A percentile compares a stretch with the other conserved stretches of the same genome.
These are phyloP conservation scores for Rhynchotus rufescens DNA, from an alignment of 2,797 vertebrate genomes.

Conservation along the genomic window DNA sequence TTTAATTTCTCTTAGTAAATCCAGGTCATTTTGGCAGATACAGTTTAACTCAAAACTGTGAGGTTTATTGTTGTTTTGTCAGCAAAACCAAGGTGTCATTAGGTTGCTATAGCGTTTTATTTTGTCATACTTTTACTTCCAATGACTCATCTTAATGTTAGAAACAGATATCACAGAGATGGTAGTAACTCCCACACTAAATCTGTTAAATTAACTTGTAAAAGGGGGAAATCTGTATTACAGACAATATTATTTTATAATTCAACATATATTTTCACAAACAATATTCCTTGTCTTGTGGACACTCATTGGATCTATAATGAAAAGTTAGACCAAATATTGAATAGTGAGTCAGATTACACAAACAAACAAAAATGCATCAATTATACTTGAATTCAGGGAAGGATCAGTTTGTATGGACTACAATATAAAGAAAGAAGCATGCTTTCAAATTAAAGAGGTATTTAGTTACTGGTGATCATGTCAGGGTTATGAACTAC, in stretches of 20 bases:
- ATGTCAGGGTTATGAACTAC: not conserved
- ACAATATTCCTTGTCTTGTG: not conserved
- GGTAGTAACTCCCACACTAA: not conserved
- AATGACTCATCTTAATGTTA: not conserved
- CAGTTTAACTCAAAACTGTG: constrained; percentile 42
- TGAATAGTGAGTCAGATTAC: not conserved
- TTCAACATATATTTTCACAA: not conserved
- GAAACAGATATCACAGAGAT: not conserved
- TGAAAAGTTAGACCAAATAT: not conserved
- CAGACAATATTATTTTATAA: not conserved
- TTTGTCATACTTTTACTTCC: not conserved
- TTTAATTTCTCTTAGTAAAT: constrained; percentile 58
- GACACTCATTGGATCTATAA: not conserved
- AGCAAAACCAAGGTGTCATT: constrained; percentile 21
- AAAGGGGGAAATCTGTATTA: not conserved
- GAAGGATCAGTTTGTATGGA: not conserved
- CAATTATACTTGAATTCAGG: not conserved
- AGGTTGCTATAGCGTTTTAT: not conserved
- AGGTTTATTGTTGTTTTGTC: not conserved
- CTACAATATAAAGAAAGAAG: not conserved
- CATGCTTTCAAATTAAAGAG: not conserved
- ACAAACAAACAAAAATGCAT: not conserved
- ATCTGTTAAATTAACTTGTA: not conserved
- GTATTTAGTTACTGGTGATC: not conserved
- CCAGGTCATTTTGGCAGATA: constrained; percentile 47